Conservation (phyloP, 2,797 vertebrate genomes). For the Lagorchestes hirsutus region DNA sequence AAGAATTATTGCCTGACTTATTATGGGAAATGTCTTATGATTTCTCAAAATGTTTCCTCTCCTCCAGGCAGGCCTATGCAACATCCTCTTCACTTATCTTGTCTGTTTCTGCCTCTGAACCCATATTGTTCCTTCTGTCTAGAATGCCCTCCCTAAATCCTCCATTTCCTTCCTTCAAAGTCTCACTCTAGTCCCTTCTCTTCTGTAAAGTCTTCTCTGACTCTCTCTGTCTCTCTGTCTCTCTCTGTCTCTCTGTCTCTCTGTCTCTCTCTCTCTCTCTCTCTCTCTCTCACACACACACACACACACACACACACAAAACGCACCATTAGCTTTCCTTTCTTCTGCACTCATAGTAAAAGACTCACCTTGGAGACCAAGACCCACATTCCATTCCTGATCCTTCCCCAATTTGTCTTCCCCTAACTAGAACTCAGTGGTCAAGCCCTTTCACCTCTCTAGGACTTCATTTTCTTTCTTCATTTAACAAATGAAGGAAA, state of each 20-base stretch:
- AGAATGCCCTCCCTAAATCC: neutral
- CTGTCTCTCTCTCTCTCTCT: too few relatives aligned
- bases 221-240: accelerated
- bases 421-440: neutral
- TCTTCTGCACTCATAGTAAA: neutral
- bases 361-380: accelerated
- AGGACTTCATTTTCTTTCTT: neutral
- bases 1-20: neutral
- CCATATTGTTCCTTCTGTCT: neutral
- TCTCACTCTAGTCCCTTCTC: neutral
- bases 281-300: too few relatives aligned
- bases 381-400: neutral
- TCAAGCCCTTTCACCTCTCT: neutral
- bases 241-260: too few relatives aligned
- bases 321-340: neutral
- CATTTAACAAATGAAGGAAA: neutral
- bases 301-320: too few relatives aligned
- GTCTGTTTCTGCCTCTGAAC: too few relatives aligned
- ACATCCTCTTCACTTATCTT: neutral
- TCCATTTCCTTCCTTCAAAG: slow-evolving; percentile 13
- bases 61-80: neutral
- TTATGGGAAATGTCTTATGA: neutral
- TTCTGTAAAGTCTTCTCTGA: neutral
- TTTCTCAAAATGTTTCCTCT: neutral
- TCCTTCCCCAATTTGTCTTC: neutral